phyloP scores from a whole-genome alignment of 2,113 vertebrate genomes.

The Leiothrix lutea region DNA sequence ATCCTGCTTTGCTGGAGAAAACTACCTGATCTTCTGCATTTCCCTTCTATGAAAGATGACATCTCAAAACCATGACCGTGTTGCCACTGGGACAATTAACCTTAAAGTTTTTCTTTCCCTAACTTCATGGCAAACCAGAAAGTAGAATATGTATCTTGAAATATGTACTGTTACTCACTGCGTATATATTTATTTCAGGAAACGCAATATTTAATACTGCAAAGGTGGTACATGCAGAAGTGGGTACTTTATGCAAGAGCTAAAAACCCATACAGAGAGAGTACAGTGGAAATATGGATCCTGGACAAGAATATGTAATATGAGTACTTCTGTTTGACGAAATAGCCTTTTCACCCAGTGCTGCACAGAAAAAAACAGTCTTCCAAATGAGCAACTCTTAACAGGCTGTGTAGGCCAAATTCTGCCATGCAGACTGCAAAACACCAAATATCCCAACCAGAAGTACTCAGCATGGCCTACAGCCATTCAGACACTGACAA shows the following conservation, averaged over 20 bases:
- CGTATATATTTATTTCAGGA: not conserved
- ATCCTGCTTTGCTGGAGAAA: not conserved
- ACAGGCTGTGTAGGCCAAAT: not conserved
- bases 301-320: not conserved
- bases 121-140: not conserved
- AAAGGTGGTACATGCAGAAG: not conserved
- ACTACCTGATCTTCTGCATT: not conserved
- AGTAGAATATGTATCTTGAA: not conserved
- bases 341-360: not conserved
- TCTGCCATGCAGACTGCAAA: not conserved
- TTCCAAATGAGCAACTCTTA: not conserved
- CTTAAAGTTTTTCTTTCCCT: not conserved
- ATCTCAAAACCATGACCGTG: accelerated
- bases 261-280: not conserved
- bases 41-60: not conserved
- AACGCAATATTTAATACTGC: not conserved
- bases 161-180: not conserved
- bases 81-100: not conserved
- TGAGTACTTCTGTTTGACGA: not conserved
- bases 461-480: not conserved
- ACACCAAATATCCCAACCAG: not conserved
- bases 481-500: not conserved
- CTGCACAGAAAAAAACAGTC: not conserved
- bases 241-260: not conserved
- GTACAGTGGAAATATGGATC: not conserved